Base-by-base conservation (phyloP, 1,140 invertebrate species). In the Drosophila eugracilis region DNA sequence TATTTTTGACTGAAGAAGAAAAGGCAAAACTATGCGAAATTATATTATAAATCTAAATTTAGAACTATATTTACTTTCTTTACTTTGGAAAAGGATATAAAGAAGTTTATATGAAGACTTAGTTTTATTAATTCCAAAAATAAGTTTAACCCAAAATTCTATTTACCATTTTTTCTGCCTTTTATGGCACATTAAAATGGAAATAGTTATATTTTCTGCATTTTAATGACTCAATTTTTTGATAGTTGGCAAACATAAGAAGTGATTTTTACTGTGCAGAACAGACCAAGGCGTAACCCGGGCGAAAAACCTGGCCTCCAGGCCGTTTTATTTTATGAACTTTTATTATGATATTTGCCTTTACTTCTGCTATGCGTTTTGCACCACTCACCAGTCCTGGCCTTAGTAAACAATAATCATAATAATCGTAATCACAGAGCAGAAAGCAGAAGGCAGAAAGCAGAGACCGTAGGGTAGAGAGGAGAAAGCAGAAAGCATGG, bases 361-460 rank as follows among this genome's bases (percentile, higher is more conserved):
- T 63, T 44, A 39, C 52, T 30, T 26, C 22, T 50, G 24, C 66
- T 12, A n/a, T 42, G 22, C 44, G 37, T 45, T 78, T 42, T 70
- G 54, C 30, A 55, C 39, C 54, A 41, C 49, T 49, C 39, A 37
- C 30, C 37, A 17, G 42, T 24, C 34, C 42, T 21, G 58, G 42
- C 50, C 47, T 65, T 67, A 62, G 67, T 88, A 75, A 81, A 86
- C 77, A 86, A 86, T 88, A 86, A 85, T 85, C 80, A 85, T 85
- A 85, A 85, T 85, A 79, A 88, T 88, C 83, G 84, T 69, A 86
- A 86, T 88, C 83, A 75, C 83, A 88, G 74, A 14, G 60, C 53
- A 67, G 34, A 39, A 54, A 34, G 55, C 66, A 44, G 22, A 39
- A 36, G 15, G 47, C 14, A n/a, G 21, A 21, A 37, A 15, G 48